Base-by-base conservation (phyloP, 2,113 vertebrate species). In the Burhinus bistriatus region DNA sequence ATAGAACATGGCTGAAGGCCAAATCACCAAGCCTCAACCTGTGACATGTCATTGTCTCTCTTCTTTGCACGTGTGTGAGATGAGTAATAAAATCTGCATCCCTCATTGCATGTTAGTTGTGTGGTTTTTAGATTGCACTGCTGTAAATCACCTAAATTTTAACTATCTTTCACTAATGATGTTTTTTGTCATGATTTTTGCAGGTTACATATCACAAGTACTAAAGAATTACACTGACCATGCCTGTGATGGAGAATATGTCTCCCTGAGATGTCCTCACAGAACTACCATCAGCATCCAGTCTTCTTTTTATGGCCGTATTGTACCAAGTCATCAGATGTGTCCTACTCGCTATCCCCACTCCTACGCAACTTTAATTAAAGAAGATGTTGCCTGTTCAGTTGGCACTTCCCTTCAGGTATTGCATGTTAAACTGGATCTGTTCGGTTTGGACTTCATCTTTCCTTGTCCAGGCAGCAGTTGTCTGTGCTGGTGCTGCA, bases 241-340 rank as follows among this genome's bases (percentile, higher is more conserved):
- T 90, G 99, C 99, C 75, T 99, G 99, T 8, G 99, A 99, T 95
- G 99, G 99, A 93, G 98, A 99, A 85, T 98, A 99, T 83, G 95
- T 99, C 95, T 98, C 98, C 13, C 97, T 99, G 62, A 98, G 98
- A 81, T 99, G 99, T 82, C 99, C 99, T n/a, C 98, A 99, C 73
- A 98, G 98, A 95, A 99, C 99, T 68, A 99, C 99, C 95, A 98
- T 99, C 98, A 99, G 99, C 47, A 97, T 99, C 96, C 99, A 99
- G 82, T 99, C 99, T 15, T 99, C 99, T 38, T 99, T 99, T 97
- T 99, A 99, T 6, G 99, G 99, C 68, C 98, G 98, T 55, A 98
- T 92, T 96, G 96, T 98, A 65, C 96, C 98, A 47, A 98, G 98
- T 45, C 98, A 97, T 47, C 98, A 98, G 51, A 98, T 98, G 94